Percentiles rank a stretch among this genome's conserved stretches.
These are phyloP conservation scores for Apistogramma diplotaenia DNA, from an alignment of 2,113 vertebrate genomes.

Conservation along the genomic window DNA sequence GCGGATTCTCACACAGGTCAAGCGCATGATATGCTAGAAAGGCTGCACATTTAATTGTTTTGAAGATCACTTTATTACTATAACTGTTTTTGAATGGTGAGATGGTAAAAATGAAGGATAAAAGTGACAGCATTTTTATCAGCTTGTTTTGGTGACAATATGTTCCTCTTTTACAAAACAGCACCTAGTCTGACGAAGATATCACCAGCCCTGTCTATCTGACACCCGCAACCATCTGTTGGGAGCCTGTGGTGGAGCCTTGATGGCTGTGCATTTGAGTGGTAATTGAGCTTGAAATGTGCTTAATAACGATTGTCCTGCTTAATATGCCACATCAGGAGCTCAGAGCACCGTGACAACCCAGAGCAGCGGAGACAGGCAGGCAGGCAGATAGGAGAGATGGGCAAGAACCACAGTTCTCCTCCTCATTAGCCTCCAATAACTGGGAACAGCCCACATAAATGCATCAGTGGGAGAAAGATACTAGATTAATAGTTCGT, in stretches of 20 bases:
- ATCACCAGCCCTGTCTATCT: conserved; percentile 53
- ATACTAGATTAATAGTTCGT: neutral
- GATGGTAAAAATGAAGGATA: neutral
- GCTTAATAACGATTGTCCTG: conserved; percentile 77
- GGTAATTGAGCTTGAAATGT: conserved; percentile 80
- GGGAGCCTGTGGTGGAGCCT: conserved; percentile 61
- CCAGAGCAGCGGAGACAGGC: conserved; percentile 56
- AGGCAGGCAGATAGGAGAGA: conserved; percentile 50
- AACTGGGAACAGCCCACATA: conserved; percentile 47
- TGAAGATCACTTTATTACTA: neutral
- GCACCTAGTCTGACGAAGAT: conserved; percentile 57
- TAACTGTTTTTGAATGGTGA: neutral
- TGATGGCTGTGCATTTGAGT: conserved; percentile 71
- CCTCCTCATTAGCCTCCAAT: conserved; percentile 66
- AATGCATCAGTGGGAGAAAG: conserved; percentile 48
- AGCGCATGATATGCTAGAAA: conserved; percentile 75
- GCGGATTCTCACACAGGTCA: conserved; percentile 71
- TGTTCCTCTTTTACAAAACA: conserved; percentile 23
- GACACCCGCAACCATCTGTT: conserved; percentile 69
- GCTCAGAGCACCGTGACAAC: conserved; percentile 69
- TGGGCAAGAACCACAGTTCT: conserved; percentile 62
- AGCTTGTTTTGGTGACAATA: conserved; percentile 23
- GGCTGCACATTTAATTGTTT: conserved; percentile 46
- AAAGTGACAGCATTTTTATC: neutral
- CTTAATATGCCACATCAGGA: conserved; percentile 73